Evolutionary conservation across 35 echinoderm and acorn worm species (phyloP).

Genomic region (Ophioderma brevispina): DNA sequence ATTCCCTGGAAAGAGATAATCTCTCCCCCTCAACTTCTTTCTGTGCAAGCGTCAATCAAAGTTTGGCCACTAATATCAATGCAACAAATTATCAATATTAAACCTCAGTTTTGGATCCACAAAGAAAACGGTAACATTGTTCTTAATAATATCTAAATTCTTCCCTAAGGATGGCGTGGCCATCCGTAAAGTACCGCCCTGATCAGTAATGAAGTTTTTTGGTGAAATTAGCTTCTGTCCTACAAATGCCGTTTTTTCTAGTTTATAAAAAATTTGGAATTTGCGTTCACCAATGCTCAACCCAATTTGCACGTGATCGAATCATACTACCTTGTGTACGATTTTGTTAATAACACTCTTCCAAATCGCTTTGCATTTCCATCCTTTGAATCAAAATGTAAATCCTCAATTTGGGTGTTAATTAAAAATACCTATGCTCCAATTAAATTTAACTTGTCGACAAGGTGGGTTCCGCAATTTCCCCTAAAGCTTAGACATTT

Average conservation of each 20-base stretch:
- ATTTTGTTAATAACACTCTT: neutral
- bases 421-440: neutral
- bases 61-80: neutral
- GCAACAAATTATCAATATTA: neutral
- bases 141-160: constrained; percentile 22
- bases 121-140: constrained; percentile 1
- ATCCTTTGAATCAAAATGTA: neutral
- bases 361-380: neutral
- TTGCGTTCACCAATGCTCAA: constrained; percentile 2
- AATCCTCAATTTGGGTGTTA: neutral
- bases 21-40: constrained; percentile 1
- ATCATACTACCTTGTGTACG: neutral
- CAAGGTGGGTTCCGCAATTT: neutral
- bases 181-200: neutral
- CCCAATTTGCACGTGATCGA: neutral
- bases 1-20: constrained; percentile 5
- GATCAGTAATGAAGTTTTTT: constrained; percentile 23
- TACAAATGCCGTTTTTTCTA: constrained; percentile 33
- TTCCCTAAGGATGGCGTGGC: neutral
- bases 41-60: neutral
- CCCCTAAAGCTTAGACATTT: neutral
- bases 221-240: constrained; percentile 23
- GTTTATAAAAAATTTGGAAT: constrained; percentile 26
- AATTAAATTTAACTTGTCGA: neutral
- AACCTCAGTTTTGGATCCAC: neutral